Percentiles rank a stretch among this genome's conserved stretches.
Conservation (phyloP, 2,888 invertebrate genomes). For the Tolmerus cingulatus region DNA sequence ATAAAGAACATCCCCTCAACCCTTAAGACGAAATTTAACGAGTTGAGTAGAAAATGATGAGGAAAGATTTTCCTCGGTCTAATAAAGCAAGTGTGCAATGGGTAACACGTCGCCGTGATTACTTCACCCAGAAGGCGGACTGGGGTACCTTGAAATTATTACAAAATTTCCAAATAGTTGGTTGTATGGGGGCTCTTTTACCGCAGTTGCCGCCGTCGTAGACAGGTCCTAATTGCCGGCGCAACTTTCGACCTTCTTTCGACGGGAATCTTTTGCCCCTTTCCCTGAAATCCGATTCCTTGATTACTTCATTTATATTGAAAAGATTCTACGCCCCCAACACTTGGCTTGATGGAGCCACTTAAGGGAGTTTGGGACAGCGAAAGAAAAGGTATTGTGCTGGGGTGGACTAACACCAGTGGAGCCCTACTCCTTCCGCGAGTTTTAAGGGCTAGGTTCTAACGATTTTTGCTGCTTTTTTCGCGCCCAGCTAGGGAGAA, state of each 20-base stretch:
- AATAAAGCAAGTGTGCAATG: slow-evolving; percentile 20
- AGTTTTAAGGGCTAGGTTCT: slow-evolving; percentile 19
- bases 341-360: neutral
- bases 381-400: slow-evolving; percentile 38
- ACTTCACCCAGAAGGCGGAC: neutral
- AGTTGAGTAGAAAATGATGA: slow-evolving; percentile 40
- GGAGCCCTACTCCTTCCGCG: neutral
- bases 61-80: slow-evolving; percentile 20
- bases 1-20: slow-evolving; percentile 27
- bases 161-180: neutral
- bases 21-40: slow-evolving; percentile 13
- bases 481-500: slow-evolving; percentile 24
- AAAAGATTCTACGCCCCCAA: slow-evolving; percentile 25
- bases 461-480: slow-evolving; percentile 23
- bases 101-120: slow-evolving; percentile 37
- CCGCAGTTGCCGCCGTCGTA: neutral
- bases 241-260: slow-evolving; percentile 23
- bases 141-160: neutral
- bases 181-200: neutral
- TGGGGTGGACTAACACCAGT: neutral
- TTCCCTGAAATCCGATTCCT: neutral
- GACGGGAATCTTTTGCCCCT: neutral
- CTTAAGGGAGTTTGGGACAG: neutral
- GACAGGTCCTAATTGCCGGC: slow-evolving; percentile 9
- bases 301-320: slow-evolving; percentile 48